Evolutionary conservation across 2,797 vertebrate species (phyloP).

Genomic region (Sebastiscus tertius): DNA sequence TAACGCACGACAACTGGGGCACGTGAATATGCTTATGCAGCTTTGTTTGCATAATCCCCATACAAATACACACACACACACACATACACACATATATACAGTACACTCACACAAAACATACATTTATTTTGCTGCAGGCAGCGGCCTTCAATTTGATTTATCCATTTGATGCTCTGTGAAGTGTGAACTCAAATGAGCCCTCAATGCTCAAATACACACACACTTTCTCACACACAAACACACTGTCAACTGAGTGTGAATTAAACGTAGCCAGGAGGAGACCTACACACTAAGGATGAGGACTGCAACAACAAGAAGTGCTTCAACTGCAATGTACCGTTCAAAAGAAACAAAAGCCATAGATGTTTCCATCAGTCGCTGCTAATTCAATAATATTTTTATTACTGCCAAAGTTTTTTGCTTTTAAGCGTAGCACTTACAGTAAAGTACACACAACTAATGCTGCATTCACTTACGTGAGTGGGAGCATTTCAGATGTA

Average conservation of each 20-base stretch:
- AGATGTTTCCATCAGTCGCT: neutral
- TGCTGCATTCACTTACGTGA: neutral
- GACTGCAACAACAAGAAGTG: neutral
- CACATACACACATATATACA: neutral
- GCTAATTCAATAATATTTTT: neutral
- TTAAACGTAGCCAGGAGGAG: neutral
- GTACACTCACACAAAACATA: slow-evolving; percentile 1
- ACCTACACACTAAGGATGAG: neutral
- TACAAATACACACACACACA: neutral
- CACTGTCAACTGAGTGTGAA: neutral
- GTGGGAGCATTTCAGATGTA: slow-evolving; percentile 8
- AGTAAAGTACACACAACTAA: neutral
- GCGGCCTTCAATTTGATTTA: slow-evolving; percentile 54
- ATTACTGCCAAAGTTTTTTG: neutral
- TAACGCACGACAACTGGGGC: slow-evolving; percentile 15
- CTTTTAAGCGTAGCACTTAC: slow-evolving; percentile 29
- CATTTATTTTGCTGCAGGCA: slow-evolving; percentile 34
- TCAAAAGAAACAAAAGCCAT: neutral
- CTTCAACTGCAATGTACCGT: neutral
- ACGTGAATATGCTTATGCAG: slow-evolving; percentile 19
- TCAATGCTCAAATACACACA: slow-evolving; percentile 28
- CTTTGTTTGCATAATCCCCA: slow-evolving; percentile 37
- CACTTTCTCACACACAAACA: neutral
- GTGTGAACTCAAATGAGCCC: slow-evolving; percentile 57
- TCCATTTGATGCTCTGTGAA: slow-evolving; percentile 63